Base-by-base conservation (phyloP, 23 tunicate genomes). In the Oikopleura dioica region DNA sequence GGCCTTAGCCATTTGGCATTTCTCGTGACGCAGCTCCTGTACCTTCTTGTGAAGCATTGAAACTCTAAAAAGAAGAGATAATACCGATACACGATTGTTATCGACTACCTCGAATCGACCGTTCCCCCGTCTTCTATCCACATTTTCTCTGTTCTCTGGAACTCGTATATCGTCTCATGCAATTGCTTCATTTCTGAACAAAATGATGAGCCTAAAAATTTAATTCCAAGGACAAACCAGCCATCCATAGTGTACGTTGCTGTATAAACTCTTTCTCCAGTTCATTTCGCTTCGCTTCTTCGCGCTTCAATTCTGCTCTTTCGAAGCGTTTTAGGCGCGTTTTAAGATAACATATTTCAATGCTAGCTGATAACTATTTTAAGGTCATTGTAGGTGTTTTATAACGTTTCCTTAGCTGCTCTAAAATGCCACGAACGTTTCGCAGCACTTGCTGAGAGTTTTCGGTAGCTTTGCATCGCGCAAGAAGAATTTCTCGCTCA, bases 401-500 rank as follows among this genome's bases (percentile, higher is more conserved):
- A n/a, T n/a, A n/a, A n/a, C n/a, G n/a, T n/a, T n/a, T n/a, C n/a
- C n/a, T 44, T 16, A 44, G 16, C 55, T 44, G 55, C 16, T 44
- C 55, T 9, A 44, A 16, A 44, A 44, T 44, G 9, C 55, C 55
- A 44, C 55, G 55, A 9, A 44, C 55, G 16, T 44, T 44, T 44
- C 55, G 9, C 55, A 44, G 16, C 9, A 44, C 55, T 16, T 44
- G 55, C 55, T 44, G 55, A 16, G 16, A 9, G 55, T 44, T 44
- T 44, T 44, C 55, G 9, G 55, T 44, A 9, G 55, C 55, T 44
- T 44, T 44, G 55, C 55, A 44, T 44, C 55, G 9, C 16, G 55
- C 55, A 44, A 83, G 36, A 1, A 88, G 80, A 35, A 78, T 84
- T 21, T 88, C 85, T 63, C 84, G 83, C 76, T 88, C 95, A n/a